Percentiles rank a stretch among this genome's conserved stretches.
Conservation (phyloP, 2,888 invertebrate species). For the Eutolmus rufibarbis region DNA sequence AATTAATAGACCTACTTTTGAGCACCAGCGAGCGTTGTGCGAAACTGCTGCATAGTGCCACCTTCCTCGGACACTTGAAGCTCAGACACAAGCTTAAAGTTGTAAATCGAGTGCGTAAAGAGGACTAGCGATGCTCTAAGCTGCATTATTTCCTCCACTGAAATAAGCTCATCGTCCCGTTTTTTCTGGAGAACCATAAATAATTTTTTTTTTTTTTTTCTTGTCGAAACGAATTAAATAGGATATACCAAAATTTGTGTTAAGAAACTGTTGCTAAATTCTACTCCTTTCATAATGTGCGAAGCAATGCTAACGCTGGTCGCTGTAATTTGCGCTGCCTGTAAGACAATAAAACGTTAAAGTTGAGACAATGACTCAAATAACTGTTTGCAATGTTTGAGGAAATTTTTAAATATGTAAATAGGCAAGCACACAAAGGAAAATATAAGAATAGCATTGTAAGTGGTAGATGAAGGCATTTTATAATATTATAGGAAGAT, state of each 20-base stretch:
- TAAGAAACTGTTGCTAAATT: not conserved
- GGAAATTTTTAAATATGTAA: no score
- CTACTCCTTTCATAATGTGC: not conserved
- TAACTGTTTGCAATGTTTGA: no score
- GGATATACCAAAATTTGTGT: not conserved
- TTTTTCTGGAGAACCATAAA: not conserved
- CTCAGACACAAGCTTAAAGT: not conserved
- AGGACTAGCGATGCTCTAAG: not conserved
- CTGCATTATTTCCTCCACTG: not conserved
- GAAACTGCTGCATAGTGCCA: not conserved
- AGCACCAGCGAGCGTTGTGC: not conserved
- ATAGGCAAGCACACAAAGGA: no score
- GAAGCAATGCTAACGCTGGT: not conserved
- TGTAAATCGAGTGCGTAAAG: not conserved
- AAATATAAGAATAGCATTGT: no score
- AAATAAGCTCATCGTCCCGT: not conserved
- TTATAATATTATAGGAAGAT: no score
- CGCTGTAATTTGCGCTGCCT: not conserved
- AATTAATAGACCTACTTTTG: not conserved
- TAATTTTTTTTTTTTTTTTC: not conserved
- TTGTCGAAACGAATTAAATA: not conserved
- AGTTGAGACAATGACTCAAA: no score
- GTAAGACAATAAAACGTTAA: not conserved
- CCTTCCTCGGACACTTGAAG: not conserved
- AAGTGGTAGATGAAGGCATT: no score